A percentile compares a stretch with the other conserved stretches of the same genome.
phyloP scores from a whole-genome alignment of 2,113 vertebrate species.

The Anthoscopus minutus region DNA sequence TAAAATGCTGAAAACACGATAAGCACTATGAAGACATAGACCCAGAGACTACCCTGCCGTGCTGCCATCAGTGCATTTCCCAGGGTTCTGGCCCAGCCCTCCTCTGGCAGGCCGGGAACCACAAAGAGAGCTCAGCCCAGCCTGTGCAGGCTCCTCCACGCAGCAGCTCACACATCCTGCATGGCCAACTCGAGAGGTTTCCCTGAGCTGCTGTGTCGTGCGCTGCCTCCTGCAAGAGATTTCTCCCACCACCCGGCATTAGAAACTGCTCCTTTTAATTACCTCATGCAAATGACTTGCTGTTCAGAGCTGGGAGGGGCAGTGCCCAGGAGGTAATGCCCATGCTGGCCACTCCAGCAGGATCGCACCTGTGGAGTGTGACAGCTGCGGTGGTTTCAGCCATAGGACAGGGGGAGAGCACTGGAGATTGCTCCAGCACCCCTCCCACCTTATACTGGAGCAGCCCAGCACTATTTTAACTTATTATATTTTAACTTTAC shows the following conservation, averaged over 20 bases:
- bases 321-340: fast-evolving
- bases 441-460: neutral
- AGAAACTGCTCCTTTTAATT: neutral
- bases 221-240: neutral
- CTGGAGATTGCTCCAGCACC: neutral
- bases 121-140: neutral
- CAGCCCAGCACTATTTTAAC: neutral
- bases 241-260: neutral
- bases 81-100: neutral
- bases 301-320: neutral
- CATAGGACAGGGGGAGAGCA: fast-evolving
- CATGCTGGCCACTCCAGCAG: neutral
- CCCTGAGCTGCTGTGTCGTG: fast-evolving
- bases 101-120: neutral
- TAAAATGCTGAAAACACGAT: neutral
- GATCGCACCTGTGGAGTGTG: neutral
- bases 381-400: neutral
- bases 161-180: fast-evolving
- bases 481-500: too few species aligned
- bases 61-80: neutral
- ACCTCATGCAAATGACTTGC: neutral
- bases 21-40: fast-evolving
- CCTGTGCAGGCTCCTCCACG: neutral
- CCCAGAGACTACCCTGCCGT: fast-evolving
- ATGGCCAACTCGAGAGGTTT: fast-evolving